These are phyloP conservation scores for Anguilla marmorata DNA, from an alignment of 2,797 vertebrate genomes.

Conservation along the genomic window DNA sequence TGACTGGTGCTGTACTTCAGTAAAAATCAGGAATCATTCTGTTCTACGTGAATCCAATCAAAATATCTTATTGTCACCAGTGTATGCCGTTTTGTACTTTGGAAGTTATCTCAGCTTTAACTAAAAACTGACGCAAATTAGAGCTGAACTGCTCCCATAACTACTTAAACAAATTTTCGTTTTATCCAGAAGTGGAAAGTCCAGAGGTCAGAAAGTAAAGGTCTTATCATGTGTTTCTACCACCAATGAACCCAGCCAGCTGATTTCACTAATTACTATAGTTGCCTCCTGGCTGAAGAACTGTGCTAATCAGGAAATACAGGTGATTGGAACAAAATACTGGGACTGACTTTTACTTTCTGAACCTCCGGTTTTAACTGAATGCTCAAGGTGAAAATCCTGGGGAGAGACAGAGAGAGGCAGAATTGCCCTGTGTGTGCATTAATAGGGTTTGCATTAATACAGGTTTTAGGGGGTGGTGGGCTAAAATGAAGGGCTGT, in stretches of 20 bases:
- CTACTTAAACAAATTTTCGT: background rate
- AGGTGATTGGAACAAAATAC: background rate
- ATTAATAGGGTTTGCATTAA: conserved; percentile 22
- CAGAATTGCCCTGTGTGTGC: background rate
- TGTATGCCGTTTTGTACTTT: too few species aligned
- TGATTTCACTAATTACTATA: background rate
- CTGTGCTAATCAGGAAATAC: too few species aligned
- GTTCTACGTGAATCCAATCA: background rate
- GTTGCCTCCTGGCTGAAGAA: background rate
- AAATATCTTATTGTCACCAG: background rate
- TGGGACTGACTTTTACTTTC: background rate
- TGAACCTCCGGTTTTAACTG: background rate
- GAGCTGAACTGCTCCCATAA: background rate
- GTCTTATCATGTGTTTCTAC: background rate
- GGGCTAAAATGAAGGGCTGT: background rate
- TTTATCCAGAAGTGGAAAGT: background rate
- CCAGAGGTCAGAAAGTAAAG: background rate
- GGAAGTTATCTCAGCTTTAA: too few species aligned
- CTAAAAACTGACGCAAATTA: too few species aligned
- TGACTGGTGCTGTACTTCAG: background rate
- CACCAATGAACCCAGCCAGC: background rate
- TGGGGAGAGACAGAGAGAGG: background rate
- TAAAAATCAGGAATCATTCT: background rate
- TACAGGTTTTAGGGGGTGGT: conserved; percentile 15
- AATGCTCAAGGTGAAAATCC: background rate